Conservation (phyloP, 2,888 invertebrate genomes). For the Napeogenes sylphis region DNA sequence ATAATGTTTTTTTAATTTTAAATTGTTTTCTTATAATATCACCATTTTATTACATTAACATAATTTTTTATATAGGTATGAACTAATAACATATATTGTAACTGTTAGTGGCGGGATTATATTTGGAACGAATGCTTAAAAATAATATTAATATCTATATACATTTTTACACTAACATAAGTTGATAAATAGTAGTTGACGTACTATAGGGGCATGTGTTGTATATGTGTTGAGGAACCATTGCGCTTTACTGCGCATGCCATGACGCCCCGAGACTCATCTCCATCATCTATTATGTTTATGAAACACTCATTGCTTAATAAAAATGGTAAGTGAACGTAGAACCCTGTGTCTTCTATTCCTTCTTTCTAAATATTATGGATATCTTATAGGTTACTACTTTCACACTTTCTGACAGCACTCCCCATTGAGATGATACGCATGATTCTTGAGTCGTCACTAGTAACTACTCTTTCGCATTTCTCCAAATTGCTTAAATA, state of each 20-base stretch:
- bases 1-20: too few species aligned
- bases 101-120: too few species aligned
- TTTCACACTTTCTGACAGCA: slow-evolving; percentile 17
- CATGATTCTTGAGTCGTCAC: slow-evolving; percentile 16
- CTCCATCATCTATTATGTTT: slow-evolving; percentile 25
- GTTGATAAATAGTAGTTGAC: neutral
- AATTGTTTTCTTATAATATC: too few species aligned
- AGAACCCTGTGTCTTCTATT: slow-evolving; percentile 20
- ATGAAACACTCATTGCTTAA: slow-evolving; percentile 26
- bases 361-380: slow-evolving; percentile 11
- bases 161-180: too few species aligned
- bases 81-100: too few species aligned
- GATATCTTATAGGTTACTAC: slow-evolving; percentile 1
- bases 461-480: slow-evolving; percentile 12
- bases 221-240: neutral
- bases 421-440: slow-evolving; percentile 13
- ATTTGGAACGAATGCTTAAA: too few species aligned
- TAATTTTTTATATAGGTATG: too few species aligned
- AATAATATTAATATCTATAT: too few species aligned
- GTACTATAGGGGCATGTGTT: neutral
- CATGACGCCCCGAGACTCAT: slow-evolving; percentile 16
- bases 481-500: slow-evolving; percentile 3
- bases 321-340: slow-evolving; percentile 31
- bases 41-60: too few species aligned
- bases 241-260: slow-evolving; percentile 30